Base-by-base conservation (phyloP, 1,140 invertebrate genomes). In the Meloidogyne floridensis region DNA sequence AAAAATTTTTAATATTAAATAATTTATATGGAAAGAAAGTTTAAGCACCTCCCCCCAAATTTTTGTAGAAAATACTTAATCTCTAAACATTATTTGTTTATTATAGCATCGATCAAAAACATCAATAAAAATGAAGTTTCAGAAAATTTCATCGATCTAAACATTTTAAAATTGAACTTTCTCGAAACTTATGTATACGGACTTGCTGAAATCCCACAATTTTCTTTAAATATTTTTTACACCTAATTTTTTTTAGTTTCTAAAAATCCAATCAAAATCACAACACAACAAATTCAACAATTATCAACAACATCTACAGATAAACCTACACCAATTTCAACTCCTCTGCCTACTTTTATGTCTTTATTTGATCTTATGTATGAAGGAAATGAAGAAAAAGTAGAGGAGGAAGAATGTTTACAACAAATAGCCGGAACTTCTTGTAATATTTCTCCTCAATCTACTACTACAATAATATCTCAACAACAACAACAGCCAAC, bases 351-450 rank as follows among this genome's bases (percentile, higher is more conserved):
- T 18, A 79, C 69, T n/a, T 79, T 79, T 51, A 65, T 79, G n/a
- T 79, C 77, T 9, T n/a, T 79, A 43, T 71, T 79, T 51, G 77
- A 79, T 72, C 9, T 79, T 51, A 71, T 79, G 77, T 54, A 79
- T 20, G 77, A 79, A 79, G 65, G 65, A 79, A 56, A 56, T 32
- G 51, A 56, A 20, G n/a, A 32, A 54, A 8, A 56, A n/a, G 51
- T 32, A 32, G 32, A 32, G 32, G 32, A 56, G 15, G 43, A 75
- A 18, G 43, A 75, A 20, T 53, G 13, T 20, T 53, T 53, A 9
- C 73, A 18, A 75, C 8, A 47, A 13, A 54, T 54, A 59, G 11
- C 56, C 15, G 15, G 15, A 65, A 65, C 59, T 65, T 65, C 59
- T n/a, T 65, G 15, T n/a, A 11, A 9, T 54, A 13, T 11, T 54